These are phyloP conservation scores for Gadopsis bispinosus DNA, from an alignment of 2,797 vertebrate genomes.

Conservation along the genomic window DNA sequence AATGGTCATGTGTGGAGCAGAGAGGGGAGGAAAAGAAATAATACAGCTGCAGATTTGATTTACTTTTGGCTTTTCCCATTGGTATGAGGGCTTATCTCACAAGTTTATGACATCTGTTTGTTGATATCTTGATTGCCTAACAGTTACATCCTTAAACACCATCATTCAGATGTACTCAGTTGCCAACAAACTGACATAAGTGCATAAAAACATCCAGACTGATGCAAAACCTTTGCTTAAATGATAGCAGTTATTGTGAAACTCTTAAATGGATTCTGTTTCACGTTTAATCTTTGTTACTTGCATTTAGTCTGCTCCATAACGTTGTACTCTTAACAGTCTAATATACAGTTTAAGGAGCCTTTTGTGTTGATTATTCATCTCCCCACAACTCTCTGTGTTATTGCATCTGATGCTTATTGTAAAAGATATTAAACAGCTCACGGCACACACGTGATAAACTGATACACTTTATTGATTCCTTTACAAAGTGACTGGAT, in stretches of 20 bases:
- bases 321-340: background rate
- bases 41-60: conserved; percentile 25
- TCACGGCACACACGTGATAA: conserved; percentile 12
- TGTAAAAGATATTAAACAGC: background rate
- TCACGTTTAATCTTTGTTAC: background rate
- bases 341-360: background rate
- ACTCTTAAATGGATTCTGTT: conserved; percentile 3
- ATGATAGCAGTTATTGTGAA: background rate
- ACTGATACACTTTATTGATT: conserved; percentile 41
- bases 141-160: background rate
- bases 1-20: background rate
- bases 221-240: background rate
- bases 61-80: background rate
- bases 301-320: background rate
- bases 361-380: background rate
- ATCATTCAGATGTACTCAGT: background rate
- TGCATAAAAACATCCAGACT: background rate
- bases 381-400: background rate
- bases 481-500: background rate
- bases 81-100: background rate
- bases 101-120: conserved; percentile 8
- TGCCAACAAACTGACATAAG: background rate
- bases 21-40: conserved; percentile 9
- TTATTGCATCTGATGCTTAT: background rate
- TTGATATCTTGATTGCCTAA: conserved; percentile 26